A percentile compares a stretch with the other conserved stretches of the same genome.
Evolutionary conservation across 2,113 vertebrate genomes (phyloP).

Genomic region (Urocolius indicus): DNA sequence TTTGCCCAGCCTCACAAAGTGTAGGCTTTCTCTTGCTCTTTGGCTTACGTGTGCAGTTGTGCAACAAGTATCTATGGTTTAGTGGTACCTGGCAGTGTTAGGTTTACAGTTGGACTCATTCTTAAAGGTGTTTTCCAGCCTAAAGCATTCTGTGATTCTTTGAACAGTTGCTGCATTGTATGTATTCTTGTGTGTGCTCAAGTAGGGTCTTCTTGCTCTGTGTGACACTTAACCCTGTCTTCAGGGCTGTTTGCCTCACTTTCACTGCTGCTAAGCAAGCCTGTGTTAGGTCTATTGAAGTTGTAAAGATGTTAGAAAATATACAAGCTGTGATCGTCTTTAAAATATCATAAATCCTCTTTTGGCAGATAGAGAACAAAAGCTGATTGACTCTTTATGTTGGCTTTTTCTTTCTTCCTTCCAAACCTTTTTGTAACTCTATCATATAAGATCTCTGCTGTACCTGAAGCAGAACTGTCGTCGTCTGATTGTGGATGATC

Average conservation of each 20-base stretch:
- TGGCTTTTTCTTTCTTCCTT: background rate
- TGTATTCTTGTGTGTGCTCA: fast-evolving
- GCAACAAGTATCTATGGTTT: background rate
- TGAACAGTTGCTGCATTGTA: background rate
- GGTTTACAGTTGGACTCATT: background rate
- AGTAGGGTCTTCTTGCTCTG: background rate
- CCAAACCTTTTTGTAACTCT: background rate
- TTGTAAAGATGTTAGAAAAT: background rate
- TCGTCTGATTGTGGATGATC: background rate
- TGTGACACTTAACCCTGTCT: background rate
- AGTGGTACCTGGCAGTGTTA: background rate
- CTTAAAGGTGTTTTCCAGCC: background rate
- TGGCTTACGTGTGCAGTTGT: background rate
- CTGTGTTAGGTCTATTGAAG: background rate
- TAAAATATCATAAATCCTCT: background rate
- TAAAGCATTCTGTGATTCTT: background rate
- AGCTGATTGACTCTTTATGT: background rate
- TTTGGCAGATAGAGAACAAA: background rate
- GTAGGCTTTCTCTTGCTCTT: background rate
- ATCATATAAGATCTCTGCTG: background rate
- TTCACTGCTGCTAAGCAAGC: background rate
- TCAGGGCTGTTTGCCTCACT: background rate
- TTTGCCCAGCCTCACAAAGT: background rate
- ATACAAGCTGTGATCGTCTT: background rate
- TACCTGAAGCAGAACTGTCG: background rate